Evolutionary conservation across 2,113 vertebrate species (phyloP).

Genomic region (Loxodonta africana): DNA sequence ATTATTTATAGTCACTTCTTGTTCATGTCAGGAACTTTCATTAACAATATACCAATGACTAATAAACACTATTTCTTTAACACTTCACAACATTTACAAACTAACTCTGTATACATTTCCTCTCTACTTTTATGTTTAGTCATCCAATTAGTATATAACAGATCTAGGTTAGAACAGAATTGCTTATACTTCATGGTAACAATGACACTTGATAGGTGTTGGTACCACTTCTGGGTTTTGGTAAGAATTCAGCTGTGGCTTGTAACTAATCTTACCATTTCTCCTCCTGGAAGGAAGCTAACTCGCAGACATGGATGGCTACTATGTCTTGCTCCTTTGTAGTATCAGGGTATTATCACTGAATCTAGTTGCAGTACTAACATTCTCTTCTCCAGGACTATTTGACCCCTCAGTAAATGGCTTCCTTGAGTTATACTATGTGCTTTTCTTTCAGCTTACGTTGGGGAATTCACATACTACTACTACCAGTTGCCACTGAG

Average conservation of each 20-base stretch:
- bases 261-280: neutral
- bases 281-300: fast-evolving
- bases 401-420: neutral
- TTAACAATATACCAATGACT: neutral
- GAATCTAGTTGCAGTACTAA: neutral
- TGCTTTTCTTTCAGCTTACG: neutral
- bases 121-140: neutral
- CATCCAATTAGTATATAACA: neutral
- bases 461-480: neutral
- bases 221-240: neutral
- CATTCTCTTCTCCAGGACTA: neutral
- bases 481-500: too few relatives aligned
- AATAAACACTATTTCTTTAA: neutral
- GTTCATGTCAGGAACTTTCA: neutral
- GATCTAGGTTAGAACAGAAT: neutral
- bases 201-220: neutral
- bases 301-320: neutral
- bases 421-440: neutral
- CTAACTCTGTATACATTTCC: neutral
- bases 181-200: neutral
- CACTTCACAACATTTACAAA: neutral
- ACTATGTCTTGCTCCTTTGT: fast-evolving
- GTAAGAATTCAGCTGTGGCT: neutral
- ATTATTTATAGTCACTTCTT: neutral
- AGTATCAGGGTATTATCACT: neutral